Evolutionary conservation across 2,797 vertebrate species (phyloP).

Genomic region (Cephalopachus bancanus): DNA sequence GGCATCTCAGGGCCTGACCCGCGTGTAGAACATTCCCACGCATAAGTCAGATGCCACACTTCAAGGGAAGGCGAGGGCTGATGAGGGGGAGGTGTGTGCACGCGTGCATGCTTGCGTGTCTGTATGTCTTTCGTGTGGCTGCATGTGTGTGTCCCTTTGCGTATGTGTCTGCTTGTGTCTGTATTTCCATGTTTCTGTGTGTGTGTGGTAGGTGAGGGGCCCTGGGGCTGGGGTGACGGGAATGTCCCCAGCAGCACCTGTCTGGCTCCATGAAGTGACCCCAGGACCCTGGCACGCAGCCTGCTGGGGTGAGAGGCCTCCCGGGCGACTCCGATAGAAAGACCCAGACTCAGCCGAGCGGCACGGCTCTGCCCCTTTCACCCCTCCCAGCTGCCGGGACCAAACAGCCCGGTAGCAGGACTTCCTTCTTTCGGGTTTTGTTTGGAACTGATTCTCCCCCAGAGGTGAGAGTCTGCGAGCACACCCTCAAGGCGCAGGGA

Average conservation of each 20-base stretch:
- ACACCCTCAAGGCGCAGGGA: constrained; percentile 43
- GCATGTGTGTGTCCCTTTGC: not conserved
- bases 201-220: not conserved
- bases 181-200: not conserved
- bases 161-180: accelerated
- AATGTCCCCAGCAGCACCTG: too few species aligned
- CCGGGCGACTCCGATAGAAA: not conserved
- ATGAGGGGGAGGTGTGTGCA: not conserved
- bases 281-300: too few species aligned
- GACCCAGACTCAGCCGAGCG: not conserved
- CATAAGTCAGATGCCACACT: constrained; percentile 10
- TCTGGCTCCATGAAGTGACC: too few species aligned
- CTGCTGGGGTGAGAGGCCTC: too few species aligned
- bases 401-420: constrained; percentile 54
- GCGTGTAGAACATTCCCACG: constrained; percentile 69
- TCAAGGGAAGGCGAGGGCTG: too few species aligned
- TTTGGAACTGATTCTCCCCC: constrained; percentile 68
- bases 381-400: not conserved
- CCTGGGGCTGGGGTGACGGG: not conserved
- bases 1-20: constrained; percentile 74
- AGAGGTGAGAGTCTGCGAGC: constrained; percentile 60
- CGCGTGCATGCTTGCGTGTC: not conserved
- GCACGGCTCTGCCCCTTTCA: not conserved
- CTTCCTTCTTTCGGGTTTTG: not conserved
- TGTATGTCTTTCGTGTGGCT: not conserved